These are phyloP conservation scores for Aphodius sticticus DNA, from an alignment of 2,888 invertebrate genomes.

Conservation along the genomic window DNA sequence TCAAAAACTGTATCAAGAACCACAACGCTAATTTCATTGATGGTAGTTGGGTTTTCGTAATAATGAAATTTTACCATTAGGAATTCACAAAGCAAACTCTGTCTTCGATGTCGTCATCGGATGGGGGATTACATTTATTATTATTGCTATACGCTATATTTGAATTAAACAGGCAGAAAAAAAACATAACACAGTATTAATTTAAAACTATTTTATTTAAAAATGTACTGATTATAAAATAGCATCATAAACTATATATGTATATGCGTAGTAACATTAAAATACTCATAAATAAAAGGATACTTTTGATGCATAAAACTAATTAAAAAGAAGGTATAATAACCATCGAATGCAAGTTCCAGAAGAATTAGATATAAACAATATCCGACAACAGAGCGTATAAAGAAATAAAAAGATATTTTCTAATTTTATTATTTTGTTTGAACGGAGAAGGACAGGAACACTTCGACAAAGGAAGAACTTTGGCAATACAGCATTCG, in stretches of 20 bases:
- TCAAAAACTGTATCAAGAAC: no score
- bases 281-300: constrained; percentile 44
- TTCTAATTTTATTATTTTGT: background rate
- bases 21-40: no score
- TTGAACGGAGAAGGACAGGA: background rate
- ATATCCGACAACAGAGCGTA: background rate
- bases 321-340: constrained; percentile 36
- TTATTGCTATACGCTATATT: no score
- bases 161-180: background rate
- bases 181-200: background rate
- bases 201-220: constrained; percentile 42
- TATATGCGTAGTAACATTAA: constrained; percentile 49
- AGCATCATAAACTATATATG: constrained; percentile 50
- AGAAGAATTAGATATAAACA: constrained; percentile 19
- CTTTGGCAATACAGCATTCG: constrained; percentile 24
- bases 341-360: constrained; percentile 37
- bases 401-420: background rate
- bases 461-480: constrained; percentile 12
- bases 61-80: no score
- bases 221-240: constrained; percentile 48
- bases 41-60: no score
- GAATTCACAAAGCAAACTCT: no score
- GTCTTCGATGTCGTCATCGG: no score
- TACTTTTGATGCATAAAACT: constrained; percentile 30
- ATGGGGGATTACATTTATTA: no score